Conservation (phyloP, 2,888 invertebrate species). For the Selenia dentaria region DNA sequence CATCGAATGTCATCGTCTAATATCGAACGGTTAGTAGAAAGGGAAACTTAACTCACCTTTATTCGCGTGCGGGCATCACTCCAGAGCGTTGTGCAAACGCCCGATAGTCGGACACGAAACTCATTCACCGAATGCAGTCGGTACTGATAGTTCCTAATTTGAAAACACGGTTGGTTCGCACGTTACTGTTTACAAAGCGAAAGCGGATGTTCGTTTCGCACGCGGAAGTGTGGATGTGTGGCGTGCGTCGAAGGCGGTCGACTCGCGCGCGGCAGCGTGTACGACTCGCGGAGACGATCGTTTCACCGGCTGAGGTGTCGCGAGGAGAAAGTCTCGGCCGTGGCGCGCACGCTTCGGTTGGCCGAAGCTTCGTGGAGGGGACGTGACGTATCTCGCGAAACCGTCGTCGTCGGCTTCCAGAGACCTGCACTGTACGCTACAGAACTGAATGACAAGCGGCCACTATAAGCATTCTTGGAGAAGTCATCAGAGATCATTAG, state of each 20-base stretch:
- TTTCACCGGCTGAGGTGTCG: slow-evolving; percentile 75
- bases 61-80: slow-evolving; percentile 64
- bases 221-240: slow-evolving; percentile 59
- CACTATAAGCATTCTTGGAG: no score
- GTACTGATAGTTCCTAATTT: slow-evolving; percentile 49
- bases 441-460: no score
- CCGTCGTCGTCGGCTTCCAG: slow-evolving; percentile 65
- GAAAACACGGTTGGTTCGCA: slow-evolving; percentile 61
- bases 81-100: slow-evolving; percentile 42
- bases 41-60: slow-evolving; percentile 68
- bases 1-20: slow-evolving; percentile 73
- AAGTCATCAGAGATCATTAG: no score
- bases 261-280: slow-evolving; percentile 70
- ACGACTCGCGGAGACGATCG: slow-evolving; percentile 66
- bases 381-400: slow-evolving; percentile 66
- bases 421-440: slow-evolving; percentile 12
- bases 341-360: slow-evolving; percentile 73
- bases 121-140: slow-evolving; percentile 41
- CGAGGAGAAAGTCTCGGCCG: slow-evolving; percentile 84
- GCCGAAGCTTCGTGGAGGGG: slow-evolving; percentile 62
- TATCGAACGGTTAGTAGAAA: slow-evolving; percentile 62
- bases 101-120: slow-evolving; percentile 37
- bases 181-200: slow-evolving; percentile 74
- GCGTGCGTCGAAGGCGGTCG: slow-evolving; percentile 62
- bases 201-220: slow-evolving; percentile 59